Conservation (phyloP, 2,888 invertebrate genomes). For the Drosophila emarginata region DNA sequence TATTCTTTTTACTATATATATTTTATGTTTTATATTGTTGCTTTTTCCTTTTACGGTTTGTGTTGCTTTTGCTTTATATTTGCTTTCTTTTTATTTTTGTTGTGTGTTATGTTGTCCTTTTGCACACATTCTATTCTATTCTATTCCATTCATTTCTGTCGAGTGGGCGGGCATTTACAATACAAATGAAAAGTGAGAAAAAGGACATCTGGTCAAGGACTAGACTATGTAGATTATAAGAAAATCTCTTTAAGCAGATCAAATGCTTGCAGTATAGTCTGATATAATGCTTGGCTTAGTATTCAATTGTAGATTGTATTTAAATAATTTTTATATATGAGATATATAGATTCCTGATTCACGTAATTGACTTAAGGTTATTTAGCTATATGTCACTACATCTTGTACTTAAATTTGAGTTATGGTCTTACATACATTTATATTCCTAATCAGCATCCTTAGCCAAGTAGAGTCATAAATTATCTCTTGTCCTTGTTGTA, state of each 20-base stretch:
- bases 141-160: constrained; percentile 1
- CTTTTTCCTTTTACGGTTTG: constrained; percentile 18
- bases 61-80: constrained; percentile 13
- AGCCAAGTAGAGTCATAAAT: too few species aligned
- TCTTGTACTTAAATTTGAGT: too few species aligned
- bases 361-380: too few species aligned
- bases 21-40: constrained; percentile 32
- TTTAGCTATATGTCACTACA: too few species aligned
- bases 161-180: constrained; percentile 11
- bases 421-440: too few species aligned
- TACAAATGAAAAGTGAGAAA: constrained; percentile 5
- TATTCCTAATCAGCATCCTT: too few species aligned
- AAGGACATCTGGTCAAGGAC: constrained; percentile 3
- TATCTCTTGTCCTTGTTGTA: too few species aligned
- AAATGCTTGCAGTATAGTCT: neutral
- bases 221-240: constrained; percentile 16
- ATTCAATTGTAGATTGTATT: neutral
- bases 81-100: constrained; percentile 12
- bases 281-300: neutral
- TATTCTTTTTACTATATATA: constrained; percentile 27
- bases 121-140: constrained; percentile 35
- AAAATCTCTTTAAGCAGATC: neutral
- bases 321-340: too few species aligned
- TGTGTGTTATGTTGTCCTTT: constrained; percentile 32
- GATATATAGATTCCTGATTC: too few species aligned